Base-by-base conservation (phyloP, 2,888 invertebrate genomes). In the Heliconius aoede region DNA sequence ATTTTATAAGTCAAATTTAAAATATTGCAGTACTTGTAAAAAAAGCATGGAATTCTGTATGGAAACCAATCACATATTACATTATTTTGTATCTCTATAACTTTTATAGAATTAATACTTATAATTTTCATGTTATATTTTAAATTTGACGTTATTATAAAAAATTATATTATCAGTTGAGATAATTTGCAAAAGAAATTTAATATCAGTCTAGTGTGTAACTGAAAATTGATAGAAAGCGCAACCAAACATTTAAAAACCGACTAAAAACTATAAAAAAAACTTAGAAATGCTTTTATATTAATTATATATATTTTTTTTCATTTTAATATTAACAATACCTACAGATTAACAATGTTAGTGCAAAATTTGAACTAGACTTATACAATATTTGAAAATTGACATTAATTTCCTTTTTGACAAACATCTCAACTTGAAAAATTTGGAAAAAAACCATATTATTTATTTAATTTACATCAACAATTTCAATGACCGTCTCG, bases 381-480 rank as follows among this genome's bases (percentile, higher is more conserved):
- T n/a, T 69, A 60, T 60, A 69, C 28, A 69, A 69, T 69, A n/a
- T 69, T 30, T 55, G 30, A 30, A 51, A 69, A 69, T 51, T 69
- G 69, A 69, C 69, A 55, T 32, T 69, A 69, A 69, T 55, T 69
- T 55, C 55, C 40, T 76, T 76, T 46, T 67, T 18, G 51, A 61
- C 36, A 60, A 76, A 68, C 24, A 61, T 68, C 36, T 67, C 65
- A 72, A 55, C 58, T 76, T 40, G 28, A 28, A 72, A 58, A 68
- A 21, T n/a, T 64, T 30, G 30, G 13, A 67, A 40, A 67, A 36
- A 13, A 55, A 69, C 51, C 65, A 69, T 65, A 65, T 40, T 36
- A 36, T 40, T 65, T 36, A 36, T 40, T 65, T n/a, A 51, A 55
- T 69, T 69, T 24, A 55, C 26, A 69, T 55, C 69, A 69, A 69